Base-by-base conservation (phyloP, 1,140 invertebrate species). In the Bombus haemorrhoidalis region DNA sequence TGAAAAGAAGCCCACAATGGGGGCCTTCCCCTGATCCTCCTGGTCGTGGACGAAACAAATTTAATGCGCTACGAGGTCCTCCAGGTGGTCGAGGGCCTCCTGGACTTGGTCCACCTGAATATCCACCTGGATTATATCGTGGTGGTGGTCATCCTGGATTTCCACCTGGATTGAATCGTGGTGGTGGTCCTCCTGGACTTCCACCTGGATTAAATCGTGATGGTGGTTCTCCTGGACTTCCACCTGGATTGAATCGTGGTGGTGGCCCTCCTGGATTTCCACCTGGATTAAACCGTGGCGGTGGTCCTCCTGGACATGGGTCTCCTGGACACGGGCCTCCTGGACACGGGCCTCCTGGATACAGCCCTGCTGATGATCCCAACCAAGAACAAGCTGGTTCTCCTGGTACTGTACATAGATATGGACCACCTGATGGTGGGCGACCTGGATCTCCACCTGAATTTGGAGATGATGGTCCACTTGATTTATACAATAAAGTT, bases 51-150 rank as follows among this genome's bases (percentile, higher is more conserved):
- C 15, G 28, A 22, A 75, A 69, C 53, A 43, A 57, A 62, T 64
- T 68, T 76, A 80, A 85, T 53, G 77, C 59, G 47, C 64, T 8
- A 32, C 84, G 59, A 77, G 81, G 72, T 5, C 57, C 85, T 37
- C 57, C 87, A 68, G 75, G 75, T 83, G 28, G 12, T 9, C n/a
- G 12, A 18, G 47, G 47, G 15, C n/a, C n/a, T 32, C 62, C n/a
- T 15, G 43, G 43, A 47, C 4, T 47, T 47, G 43, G 43, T 47
- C n/a, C 12, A 64, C 13, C n/a, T 32, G 62, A 32, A n/a, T 64
- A 32, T 64, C 1, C 62, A 32, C 62, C 62, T 64, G 62, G 62
- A 64, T 64, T 64, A 32, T 6, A 32, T 13, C 62, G 13, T n/a
- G n/a, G 62, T 15, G 43, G 39, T 64, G 18, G 34, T 2, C 77